These are phyloP conservation scores for Polyommatus icarus DNA, from an alignment of 2,888 invertebrate genomes.

Conservation along the genomic window DNA sequence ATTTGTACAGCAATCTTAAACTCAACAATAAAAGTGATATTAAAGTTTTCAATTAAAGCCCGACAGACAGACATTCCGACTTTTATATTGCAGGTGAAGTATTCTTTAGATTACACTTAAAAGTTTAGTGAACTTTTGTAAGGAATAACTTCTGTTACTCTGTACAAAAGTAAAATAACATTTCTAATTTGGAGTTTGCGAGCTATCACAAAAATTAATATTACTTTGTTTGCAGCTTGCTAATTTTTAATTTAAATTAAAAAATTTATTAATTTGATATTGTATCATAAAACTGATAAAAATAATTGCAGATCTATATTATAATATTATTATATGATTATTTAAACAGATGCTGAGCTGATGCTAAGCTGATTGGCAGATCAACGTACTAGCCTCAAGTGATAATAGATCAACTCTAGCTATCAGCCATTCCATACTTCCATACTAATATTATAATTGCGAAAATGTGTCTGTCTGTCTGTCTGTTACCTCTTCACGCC, in stretches of 20 bases:
- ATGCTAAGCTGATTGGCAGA: too few relatives aligned
- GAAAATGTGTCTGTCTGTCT: too few relatives aligned
- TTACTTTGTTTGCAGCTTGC: background rate
- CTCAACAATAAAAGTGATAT: conserved; percentile 20
- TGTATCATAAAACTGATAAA: too few relatives aligned
- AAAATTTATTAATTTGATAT: background rate
- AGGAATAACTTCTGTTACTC: conserved; percentile 17
- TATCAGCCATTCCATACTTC: too few relatives aligned
- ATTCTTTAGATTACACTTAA: conserved; percentile 21
- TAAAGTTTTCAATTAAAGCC: conserved; percentile 29
- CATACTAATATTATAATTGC: too few relatives aligned
- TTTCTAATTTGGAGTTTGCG: conserved; percentile 15
- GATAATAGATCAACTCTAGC: too few relatives aligned
- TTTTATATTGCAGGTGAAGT: conserved; percentile 23
- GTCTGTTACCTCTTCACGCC: too few relatives aligned
- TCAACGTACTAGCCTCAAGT: too few relatives aligned
- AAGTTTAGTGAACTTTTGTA: conserved; percentile 14
- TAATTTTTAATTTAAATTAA: background rate
- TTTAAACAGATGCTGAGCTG: too few relatives aligned
- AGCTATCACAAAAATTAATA: background rate
- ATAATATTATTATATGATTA: too few relatives aligned
- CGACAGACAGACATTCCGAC: conserved; percentile 14
- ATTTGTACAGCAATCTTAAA: conserved; percentile 8
- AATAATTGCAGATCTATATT: too few relatives aligned
- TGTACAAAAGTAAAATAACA: conserved; percentile 11